Percentiles rank a stretch among this genome's conserved stretches.
These are phyloP conservation scores for Mesopsocus fuscifrons DNA, from an alignment of 2,888 invertebrate species.

Conservation along the genomic window DNA sequence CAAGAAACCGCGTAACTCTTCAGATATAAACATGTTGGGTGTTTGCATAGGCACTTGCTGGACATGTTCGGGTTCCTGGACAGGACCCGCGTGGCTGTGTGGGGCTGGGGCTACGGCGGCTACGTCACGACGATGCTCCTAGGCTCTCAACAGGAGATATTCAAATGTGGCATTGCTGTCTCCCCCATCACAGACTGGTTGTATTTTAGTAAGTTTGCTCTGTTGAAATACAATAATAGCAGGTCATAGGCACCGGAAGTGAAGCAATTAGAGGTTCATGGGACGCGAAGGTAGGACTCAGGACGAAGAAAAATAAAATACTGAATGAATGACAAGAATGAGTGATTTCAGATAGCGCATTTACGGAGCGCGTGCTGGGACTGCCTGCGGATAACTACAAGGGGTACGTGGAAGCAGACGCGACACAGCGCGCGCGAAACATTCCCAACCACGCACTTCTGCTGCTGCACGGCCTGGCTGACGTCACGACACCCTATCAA, in stretches of 20 bases:
- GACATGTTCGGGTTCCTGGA: constrained; percentile 51
- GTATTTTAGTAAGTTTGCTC: constrained; percentile 75
- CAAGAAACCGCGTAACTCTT: too few species aligned
- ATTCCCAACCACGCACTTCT: constrained; percentile 77
- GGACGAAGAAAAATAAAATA: too few species aligned
- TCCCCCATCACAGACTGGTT: constrained; percentile 93
- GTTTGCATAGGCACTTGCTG: constrained; percentile 63
- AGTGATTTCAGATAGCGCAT: constrained; percentile 77
- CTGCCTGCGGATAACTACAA: constrained; percentile 72
- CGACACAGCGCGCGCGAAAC: constrained; percentile 70
- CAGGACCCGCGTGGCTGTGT: constrained; percentile 72
- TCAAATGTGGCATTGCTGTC: constrained; percentile 84
- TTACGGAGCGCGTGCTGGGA: constrained; percentile 87
- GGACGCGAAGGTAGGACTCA: too few species aligned
- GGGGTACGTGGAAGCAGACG: constrained; percentile 82
- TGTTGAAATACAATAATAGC: too few species aligned
- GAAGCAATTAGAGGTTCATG: too few species aligned
- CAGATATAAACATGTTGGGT: too few species aligned
- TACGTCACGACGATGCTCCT: constrained; percentile 86
- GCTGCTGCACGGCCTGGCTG: constrained; percentile 83
- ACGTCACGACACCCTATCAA: constrained; percentile 82
- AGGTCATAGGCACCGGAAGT: too few species aligned
- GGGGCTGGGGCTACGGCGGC: constrained; percentile 96
- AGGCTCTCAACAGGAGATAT: constrained; percentile 61
- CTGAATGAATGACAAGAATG: too few species aligned